A percentile compares a stretch with the other conserved stretches of the same genome.
Evolutionary conservation across 2,888 invertebrate genomes (phyloP).

Genomic region (Polymixis lichenea): DNA sequence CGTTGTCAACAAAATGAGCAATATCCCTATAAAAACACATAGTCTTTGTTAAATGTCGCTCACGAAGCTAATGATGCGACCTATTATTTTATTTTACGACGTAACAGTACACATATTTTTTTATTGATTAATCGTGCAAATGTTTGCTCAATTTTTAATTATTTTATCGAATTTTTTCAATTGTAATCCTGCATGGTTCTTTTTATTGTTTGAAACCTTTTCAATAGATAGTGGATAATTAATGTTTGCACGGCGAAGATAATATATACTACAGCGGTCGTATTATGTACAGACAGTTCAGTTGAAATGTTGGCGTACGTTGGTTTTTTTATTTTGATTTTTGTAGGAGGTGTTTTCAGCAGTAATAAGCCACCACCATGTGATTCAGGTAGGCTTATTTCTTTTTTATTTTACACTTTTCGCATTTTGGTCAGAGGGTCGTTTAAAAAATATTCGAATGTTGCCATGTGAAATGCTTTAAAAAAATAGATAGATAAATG

Average conservation of each 20-base stretch:
- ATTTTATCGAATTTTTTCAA: constrained; percentile 46
- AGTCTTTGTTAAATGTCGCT: constrained; percentile 16
- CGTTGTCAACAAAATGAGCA: background rate
- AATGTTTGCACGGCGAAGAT: background rate
- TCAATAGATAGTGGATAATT: constrained; percentile 34
- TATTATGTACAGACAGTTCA: constrained; percentile 7
- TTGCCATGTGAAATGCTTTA: background rate
- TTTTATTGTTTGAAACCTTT: constrained; percentile 47
- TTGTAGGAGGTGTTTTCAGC: constrained; percentile 21
- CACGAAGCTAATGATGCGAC: constrained; percentile 9
- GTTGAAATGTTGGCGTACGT: constrained; percentile 47
- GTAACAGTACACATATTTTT: constrained; percentile 25
- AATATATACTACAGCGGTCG: constrained; percentile 44
- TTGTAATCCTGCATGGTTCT: constrained; percentile 25
- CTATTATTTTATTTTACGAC: constrained; percentile 31
- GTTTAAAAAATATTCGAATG: background rate
- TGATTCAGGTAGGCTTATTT: constrained; percentile 6
- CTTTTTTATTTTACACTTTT: background rate
- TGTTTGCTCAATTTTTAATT: constrained; percentile 22
- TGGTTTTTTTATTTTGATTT: constrained; percentile 43
- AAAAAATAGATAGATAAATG: background rate
- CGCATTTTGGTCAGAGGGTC: background rate
- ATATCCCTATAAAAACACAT: background rate
- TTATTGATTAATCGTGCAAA: constrained; percentile 45
- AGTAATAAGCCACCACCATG: background rate